Percentiles rank a stretch among this genome's conserved stretches.
Conservation (phyloP, 1,140 invertebrate species). For the Listronotus oregonensis region DNA sequence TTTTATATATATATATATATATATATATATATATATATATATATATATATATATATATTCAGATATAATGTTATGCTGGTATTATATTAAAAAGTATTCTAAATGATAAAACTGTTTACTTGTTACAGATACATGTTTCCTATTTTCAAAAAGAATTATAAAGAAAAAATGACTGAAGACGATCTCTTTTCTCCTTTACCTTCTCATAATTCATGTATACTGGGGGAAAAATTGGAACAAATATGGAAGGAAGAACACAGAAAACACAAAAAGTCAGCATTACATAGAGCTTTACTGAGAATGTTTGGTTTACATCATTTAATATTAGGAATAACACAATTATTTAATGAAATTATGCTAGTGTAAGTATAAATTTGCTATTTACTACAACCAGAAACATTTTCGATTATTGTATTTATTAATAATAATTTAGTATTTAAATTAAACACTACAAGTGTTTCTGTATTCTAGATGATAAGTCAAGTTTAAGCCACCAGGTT, state of each 20-base stretch:
- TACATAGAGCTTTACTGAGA: slow-evolving; percentile 52
- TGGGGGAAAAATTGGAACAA: slow-evolving; percentile 63
- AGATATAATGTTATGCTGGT: too few relatives aligned
- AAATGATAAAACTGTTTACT: slow-evolving; percentile 6
- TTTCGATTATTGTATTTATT: background rate
- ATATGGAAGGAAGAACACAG: slow-evolving; percentile 59
- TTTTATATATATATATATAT: too few relatives aligned
- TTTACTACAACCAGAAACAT: background rate
- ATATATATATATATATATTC: too few relatives aligned
- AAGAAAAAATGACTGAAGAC: slow-evolving; percentile 61
- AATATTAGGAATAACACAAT: slow-evolving; percentile 52
- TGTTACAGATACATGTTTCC: slow-evolving; percentile 59
- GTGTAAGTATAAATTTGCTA: slow-evolving; percentile 47
- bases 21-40: too few relatives aligned
- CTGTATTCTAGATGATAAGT: too few relatives aligned
- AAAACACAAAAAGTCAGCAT: slow-evolving; percentile 49
- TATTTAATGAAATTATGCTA: slow-evolving; percentile 52
- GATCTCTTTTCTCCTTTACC: slow-evolving; percentile 64
- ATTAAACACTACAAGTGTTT: too few relatives aligned
- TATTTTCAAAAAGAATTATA: slow-evolving; percentile 60
- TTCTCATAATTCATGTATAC: slow-evolving; percentile 60
- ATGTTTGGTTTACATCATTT: slow-evolving; percentile 55
- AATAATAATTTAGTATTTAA: background rate
- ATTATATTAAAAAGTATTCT: too few relatives aligned
- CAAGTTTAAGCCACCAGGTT: too few relatives aligned